Percentiles rank a stretch among this genome's conserved stretches.
Evolutionary conservation across 2,113 vertebrate species (phyloP).

Genomic region (Tinamus guttatus): DNA sequence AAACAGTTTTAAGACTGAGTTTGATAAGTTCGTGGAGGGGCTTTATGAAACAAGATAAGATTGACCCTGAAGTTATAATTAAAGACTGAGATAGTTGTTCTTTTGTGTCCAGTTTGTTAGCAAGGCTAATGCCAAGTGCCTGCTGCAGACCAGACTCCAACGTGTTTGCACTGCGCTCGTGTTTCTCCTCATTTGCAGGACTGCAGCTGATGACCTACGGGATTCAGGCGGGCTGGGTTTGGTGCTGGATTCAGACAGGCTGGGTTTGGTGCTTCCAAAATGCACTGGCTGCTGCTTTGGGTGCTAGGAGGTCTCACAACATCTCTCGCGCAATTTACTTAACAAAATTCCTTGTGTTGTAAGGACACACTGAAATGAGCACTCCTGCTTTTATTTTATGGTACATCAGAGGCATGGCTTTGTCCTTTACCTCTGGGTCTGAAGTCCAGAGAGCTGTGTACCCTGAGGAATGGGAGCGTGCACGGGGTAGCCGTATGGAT

Average conservation of each 20-base stretch:
- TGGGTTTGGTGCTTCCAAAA: background rate
- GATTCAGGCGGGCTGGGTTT: background rate
- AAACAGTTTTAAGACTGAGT: slow-evolving; percentile 20
- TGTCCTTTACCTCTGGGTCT: background rate
- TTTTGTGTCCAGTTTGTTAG: background rate
- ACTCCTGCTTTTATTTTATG: background rate
- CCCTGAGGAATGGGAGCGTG: background rate
- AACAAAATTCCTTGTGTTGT: background rate
- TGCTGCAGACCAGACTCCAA: background rate
- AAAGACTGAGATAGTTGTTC: background rate
- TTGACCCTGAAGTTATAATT: background rate
- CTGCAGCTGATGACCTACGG: background rate
- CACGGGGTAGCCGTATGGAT: background rate
- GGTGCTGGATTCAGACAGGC: background rate
- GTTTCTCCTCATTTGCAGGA: background rate
- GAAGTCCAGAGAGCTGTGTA: background rate
- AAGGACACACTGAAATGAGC: background rate
- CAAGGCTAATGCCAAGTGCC: background rate
- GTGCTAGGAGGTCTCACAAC: background rate
- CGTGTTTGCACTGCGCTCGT: background rate
- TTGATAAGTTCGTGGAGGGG: slow-evolving; percentile 13
- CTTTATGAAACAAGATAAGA: background rate
- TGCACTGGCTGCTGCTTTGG: background rate
- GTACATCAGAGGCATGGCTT: background rate
- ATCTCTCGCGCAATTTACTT: background rate